Percentiles rank a stretch among this genome's conserved stretches.
phyloP scores from a whole-genome alignment of 2,797 vertebrate genomes.

The Scolopax bukidnonensis region DNA sequence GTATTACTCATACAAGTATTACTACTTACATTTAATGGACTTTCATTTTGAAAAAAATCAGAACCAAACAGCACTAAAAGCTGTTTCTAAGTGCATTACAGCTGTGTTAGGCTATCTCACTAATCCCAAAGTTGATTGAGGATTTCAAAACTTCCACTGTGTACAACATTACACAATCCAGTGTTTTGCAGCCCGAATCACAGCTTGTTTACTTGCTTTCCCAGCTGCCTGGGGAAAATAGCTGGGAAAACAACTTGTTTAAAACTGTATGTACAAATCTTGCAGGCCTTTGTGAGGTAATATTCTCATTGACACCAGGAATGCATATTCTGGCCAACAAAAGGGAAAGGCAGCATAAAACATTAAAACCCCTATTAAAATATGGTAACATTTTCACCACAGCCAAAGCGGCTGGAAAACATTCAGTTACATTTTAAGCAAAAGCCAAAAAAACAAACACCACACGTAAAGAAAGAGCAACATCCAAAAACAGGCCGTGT shows the following conservation, averaged over 20 bases:
- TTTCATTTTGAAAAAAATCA: not conserved
- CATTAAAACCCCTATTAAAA: not conserved
- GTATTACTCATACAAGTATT: not conserved
- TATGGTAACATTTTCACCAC: not conserved
- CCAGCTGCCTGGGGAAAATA: slow-evolving; percentile 28
- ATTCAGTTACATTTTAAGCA: not conserved
- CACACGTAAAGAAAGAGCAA: not conserved
- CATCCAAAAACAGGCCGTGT: not conserved
- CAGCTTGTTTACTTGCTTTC: slow-evolving; percentile 27
- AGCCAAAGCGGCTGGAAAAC: not conserved
- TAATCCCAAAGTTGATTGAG: not conserved
- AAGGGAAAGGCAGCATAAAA: not conserved
- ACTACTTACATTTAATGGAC: not conserved
- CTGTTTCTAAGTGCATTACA: not conserved
- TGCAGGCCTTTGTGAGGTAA: not conserved
- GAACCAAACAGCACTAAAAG: not conserved
- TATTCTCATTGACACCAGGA: not conserved
- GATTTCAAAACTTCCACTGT: slow-evolving; percentile 7
- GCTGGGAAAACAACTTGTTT: slow-evolving; percentile 18
- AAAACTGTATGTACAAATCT: slow-evolving; percentile 3
- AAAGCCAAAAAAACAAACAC: not conserved
- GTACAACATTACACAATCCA: not conserved
- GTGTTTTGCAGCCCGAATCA: slow-evolving; percentile 12
- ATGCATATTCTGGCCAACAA: not conserved
- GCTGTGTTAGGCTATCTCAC: not conserved